Base-by-base conservation (phyloP, 2,797 vertebrate species). In the Bryconaethiops microstoma region DNA sequence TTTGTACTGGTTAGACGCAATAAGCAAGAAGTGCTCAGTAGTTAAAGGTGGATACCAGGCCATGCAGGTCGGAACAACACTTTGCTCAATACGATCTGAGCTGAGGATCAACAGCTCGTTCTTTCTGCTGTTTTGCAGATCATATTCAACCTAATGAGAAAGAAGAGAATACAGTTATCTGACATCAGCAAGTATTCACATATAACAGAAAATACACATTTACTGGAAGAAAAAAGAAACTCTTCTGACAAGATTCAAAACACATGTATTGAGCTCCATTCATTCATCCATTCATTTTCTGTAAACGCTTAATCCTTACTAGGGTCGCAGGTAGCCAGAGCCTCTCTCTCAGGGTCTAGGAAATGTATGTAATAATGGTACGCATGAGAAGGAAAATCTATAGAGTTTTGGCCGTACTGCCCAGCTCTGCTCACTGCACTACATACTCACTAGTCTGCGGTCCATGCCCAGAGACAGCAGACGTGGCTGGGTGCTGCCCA, bases 381-480 rank as follows among this genome's bases (percentile, higher is more conserved):
- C 1, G 42, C 42, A 45, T 45, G 10, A 7, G 1, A 45, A 1
- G 35, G 7, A 23, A 48, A 48, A 67, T n/a, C 21, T 10, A 9
- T 1, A 25, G 21, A n/a, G 0, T 12, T 52, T 13, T 52, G 16
- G 13, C 50, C 52, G 6, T 17, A 16, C 42, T n/a, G 54, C 19
- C 6, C 19, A 57, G 54, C 19, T 17, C 16, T 64, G 10, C 35
- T 17, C 21, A 69, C n/a, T 1, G 14, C 40, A 23, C 14, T 50
- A 7, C 12, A 74, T 52, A 25, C 68, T 72, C n/a, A 62, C 98
- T 94, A 99, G 89, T 65, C 91, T 88, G 42, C 94, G 88, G 88
- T 99, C 98, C 87, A 88, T 92, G 40, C 97, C 97, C 0, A 99
- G 92, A 84, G 96, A 99, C 75, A 99, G 91, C 48, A 99, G 94